Evolutionary conservation across 1,140 invertebrate species (phyloP), one percentile per base, ranked within the genome.

Genomic region (Papilio xuthus): DNA sequence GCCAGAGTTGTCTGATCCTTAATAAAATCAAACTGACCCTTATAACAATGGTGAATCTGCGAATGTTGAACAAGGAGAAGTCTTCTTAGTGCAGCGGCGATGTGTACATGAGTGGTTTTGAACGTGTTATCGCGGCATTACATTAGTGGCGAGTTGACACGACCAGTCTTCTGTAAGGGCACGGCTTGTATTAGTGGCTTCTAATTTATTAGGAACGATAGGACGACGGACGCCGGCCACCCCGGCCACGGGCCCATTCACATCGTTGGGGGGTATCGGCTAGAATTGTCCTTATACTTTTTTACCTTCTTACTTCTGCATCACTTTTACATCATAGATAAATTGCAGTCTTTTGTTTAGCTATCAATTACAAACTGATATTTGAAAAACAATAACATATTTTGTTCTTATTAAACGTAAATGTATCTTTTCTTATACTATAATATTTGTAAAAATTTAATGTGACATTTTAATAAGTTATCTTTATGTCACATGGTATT

Each of bases 141-240:
- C 90, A 93, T 93, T 92, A 93, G 90, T 90, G 87, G 86, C 82
- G 84, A 86, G 87, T 90, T 92, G 90, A 92, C 91, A 90, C 89
- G 88, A 85, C 90, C 90, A 93, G 92, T 93, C 91, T 92, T 92
- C 92, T 92, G 92, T 92, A 90, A 92, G 88, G 90, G 86, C 88
- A 90, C 81, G 86, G 88, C 88, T 91, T 91, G 92, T 92, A 89
- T 93, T 92, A 92, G 90, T 85, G 88, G 90, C 88, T 90, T 82
- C 90, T 93, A 93, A 93, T 93, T 93, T 93, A 93, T 93, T 93
- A 89, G 86, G 89, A 90, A 89, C 87, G 92, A 93, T 93, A 93
- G 87, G 82, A 88, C 89, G 92, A 92, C 92, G 87, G 89, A 92
- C 91, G 90, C 87, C 90, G 92, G 91, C 92, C 92, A 93, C 92